A percentile compares a stretch with the other conserved stretches of the same genome.
phyloP scores from a whole-genome alignment of 2,888 invertebrate species.

The Herminia tarsipennalis region DNA sequence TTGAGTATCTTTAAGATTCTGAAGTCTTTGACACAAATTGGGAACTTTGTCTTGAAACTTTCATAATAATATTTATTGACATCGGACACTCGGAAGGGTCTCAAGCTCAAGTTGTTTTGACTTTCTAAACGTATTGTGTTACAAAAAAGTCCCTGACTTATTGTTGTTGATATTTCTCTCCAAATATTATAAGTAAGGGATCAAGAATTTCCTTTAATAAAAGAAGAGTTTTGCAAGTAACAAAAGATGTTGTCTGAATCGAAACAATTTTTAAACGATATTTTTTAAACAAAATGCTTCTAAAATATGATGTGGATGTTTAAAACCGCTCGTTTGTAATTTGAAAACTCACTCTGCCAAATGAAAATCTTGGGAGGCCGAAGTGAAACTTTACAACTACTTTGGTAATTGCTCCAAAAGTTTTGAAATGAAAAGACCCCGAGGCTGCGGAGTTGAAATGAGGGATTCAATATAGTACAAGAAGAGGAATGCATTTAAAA shows the following conservation, averaged over 20 bases:
- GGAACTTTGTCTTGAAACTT: slow-evolving; percentile 22
- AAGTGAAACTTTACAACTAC: slow-evolving; percentile 73
- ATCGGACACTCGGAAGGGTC: slow-evolving; percentile 33
- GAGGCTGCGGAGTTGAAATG: slow-evolving; percentile 58
- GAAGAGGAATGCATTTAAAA: slow-evolving; percentile 45
- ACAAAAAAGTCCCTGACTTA: slow-evolving; percentile 36
- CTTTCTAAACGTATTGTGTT: slow-evolving; percentile 37
- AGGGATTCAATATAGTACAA: slow-evolving; percentile 56
- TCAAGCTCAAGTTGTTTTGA: slow-evolving; percentile 34
- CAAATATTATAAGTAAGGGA: slow-evolving; percentile 25
- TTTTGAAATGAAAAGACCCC: slow-evolving; percentile 65
- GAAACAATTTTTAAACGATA: slow-evolving; percentile 5
- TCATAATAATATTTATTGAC: slow-evolving; percentile 41
- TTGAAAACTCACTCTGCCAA: slow-evolving; percentile 64
- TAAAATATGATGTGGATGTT: slow-evolving; percentile 25
- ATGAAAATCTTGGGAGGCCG: slow-evolving; percentile 66
- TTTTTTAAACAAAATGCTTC: slow-evolving; percentile 9
- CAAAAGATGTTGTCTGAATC: neutral
- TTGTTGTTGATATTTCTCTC: slow-evolving; percentile 25
- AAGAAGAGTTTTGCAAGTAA: slow-evolving; percentile 1
- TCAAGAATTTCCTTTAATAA: neutral
- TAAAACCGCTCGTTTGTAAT: slow-evolving; percentile 59
- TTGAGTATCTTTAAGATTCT: neutral
- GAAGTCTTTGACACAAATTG: slow-evolving; percentile 1
- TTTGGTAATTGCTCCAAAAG: slow-evolving; percentile 77